phyloP scores from a whole-genome alignment of 2,797 vertebrate species.

The Petrocephalus schoutedeni region DNA sequence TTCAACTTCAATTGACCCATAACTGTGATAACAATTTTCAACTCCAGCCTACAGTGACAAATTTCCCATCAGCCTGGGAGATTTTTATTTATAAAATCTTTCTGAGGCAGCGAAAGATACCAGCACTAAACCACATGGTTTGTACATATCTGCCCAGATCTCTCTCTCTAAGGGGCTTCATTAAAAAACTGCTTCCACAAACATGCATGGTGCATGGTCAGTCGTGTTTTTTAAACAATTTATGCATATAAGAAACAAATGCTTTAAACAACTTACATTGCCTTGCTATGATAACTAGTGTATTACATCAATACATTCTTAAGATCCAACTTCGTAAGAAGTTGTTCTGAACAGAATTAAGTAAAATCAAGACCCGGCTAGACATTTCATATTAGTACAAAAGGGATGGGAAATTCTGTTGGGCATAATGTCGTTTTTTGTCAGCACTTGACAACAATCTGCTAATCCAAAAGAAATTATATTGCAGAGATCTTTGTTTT shows the following conservation, averaged over 20 bases:
- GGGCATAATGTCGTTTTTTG: background rate
- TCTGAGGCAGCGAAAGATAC: background rate
- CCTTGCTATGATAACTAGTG: background rate
- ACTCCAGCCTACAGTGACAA: background rate
- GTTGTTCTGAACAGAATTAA: background rate
- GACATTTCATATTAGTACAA: background rate
- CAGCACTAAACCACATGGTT: background rate
- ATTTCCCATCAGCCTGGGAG: background rate
- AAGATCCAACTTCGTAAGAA: background rate
- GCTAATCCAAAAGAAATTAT: background rate
- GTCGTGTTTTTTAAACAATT: background rate
- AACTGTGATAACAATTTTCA: background rate
- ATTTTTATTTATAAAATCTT: slow-evolving; percentile 3
- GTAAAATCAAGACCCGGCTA: background rate
- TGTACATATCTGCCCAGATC: background rate
- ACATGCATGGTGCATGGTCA: background rate
- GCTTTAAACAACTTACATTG: background rate
- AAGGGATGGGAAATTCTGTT: background rate
- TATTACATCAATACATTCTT: background rate
- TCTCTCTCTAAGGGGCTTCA: slow-evolving; percentile 8
- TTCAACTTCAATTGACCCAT: background rate
- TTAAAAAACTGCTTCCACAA: background rate
- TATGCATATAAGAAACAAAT: background rate
- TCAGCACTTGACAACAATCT: background rate
- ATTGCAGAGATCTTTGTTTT: background rate